Conservation (phyloP, 2,113 vertebrate species). For the Ovis aries region ARS-UI_Ramb_v3.0 NC_056055.1:116745001-116745500, state of each 20-base stretch:
- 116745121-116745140: rapidly evolving
- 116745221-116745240: not conserved
- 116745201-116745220: not conserved
- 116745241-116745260: not conserved
- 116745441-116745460: not conserved
- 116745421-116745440: not conserved
- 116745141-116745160: not conserved
- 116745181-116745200: not conserved
- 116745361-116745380: not conserved
- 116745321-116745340: not conserved
- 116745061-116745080: not conserved
- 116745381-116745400: not conserved
- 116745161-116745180: not conserved
- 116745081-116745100: not conserved
- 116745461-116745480: not conserved
- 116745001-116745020: not conserved
- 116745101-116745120: not conserved
- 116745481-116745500: not conserved
- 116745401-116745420: not conserved
- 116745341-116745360: not conserved
- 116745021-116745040: not conserved
- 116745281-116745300: not conserved
- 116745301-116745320: not conserved
- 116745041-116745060: not conserved
- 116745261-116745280: not conserved